Conservation (phyloP, 2,113 vertebrate species). For the Echinops telfairi region DNA sequence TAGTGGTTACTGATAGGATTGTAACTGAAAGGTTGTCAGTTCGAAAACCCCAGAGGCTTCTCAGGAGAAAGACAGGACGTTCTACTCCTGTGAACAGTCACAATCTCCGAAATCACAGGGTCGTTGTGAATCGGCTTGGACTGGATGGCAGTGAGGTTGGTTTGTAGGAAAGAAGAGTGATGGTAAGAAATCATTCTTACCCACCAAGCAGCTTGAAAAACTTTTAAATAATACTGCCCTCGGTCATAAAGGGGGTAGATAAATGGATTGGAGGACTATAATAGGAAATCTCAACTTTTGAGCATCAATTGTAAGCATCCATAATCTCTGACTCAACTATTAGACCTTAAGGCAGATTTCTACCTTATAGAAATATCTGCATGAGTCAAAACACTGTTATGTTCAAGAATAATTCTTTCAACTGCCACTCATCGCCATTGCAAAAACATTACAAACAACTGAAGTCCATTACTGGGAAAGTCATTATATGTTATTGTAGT, state of each 20-base stretch:
- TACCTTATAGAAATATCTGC: not conserved
- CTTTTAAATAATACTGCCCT: conserved; percentile 44
- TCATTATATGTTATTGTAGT: no score
- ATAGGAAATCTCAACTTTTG: not conserved
- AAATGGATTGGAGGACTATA: not conserved
- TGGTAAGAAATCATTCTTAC: conserved; percentile 41
- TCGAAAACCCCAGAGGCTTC: no score
- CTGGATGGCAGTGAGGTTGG: no score
- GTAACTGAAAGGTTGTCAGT: no score
- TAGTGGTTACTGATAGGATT: no score
- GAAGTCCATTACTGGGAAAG: conserved; percentile 9
- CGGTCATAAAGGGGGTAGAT: not conserved
- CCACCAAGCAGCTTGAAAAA: conserved; percentile 30
- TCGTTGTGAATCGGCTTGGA: no score
- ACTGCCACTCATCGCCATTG: conserved; percentile 13
- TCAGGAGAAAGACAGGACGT: no score
- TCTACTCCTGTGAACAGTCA: no score
- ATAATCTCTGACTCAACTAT: conserved; percentile 20
- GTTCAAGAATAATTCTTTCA: conserved; percentile 43
- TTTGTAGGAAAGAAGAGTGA: conserved; percentile 11
- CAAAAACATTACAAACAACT: conserved; percentile 19
- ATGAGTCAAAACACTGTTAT: not conserved
- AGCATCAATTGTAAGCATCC: not conserved
- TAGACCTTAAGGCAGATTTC: conserved; percentile 8
- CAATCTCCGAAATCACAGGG: no score